These are phyloP conservation scores for Cantharis lateralis DNA, from an alignment of 2,888 invertebrate genomes.

Conservation along the genomic window DNA sequence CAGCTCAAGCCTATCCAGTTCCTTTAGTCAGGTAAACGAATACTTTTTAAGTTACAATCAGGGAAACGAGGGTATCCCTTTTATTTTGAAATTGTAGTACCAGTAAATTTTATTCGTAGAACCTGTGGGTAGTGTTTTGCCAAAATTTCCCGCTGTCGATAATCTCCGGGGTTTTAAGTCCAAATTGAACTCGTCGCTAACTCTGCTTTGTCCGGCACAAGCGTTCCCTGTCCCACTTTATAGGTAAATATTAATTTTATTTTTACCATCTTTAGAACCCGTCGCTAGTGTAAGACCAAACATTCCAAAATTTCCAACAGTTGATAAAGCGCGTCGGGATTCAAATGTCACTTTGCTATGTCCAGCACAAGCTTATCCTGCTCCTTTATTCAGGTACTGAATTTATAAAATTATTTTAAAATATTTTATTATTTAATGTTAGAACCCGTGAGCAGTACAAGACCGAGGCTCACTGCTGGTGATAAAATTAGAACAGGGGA, in stretches of 20 bases:
- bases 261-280: slow-evolving; percentile 52
- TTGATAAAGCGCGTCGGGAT: slow-evolving; percentile 51
- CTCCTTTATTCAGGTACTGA: slow-evolving; percentile 54
- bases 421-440: slow-evolving; percentile 19
- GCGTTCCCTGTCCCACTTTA: slow-evolving; percentile 68
- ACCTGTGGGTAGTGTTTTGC: slow-evolving; percentile 60
- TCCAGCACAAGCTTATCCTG: slow-evolving; percentile 61
- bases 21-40: slow-evolving; percentile 70
- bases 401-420: neutral
- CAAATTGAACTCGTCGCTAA: slow-evolving; percentile 48
- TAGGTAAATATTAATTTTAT: slow-evolving; percentile 38
- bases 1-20: slow-evolving; percentile 72
- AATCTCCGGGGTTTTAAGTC: slow-evolving; percentile 46
- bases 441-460: slow-evolving; percentile 62
- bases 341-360: slow-evolving; percentile 55
- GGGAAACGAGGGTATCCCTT: neutral
- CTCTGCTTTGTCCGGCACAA: slow-evolving; percentile 68
- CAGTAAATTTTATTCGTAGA: slow-evolving; percentile 40
- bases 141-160: slow-evolving; percentile 55
- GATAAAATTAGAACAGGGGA: slow-evolving; percentile 43
- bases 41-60: slow-evolving; percentile 4
- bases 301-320: slow-evolving; percentile 59
- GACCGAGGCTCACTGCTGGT: slow-evolving; percentile 56
- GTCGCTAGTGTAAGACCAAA: slow-evolving; percentile 61
- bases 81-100: neutral